These are phyloP conservation scores for Hexactinellida sp. DNA, from an alignment of 37 sponge, comb jelly and placozoan genomes.

Conservation along the genomic window DNA sequence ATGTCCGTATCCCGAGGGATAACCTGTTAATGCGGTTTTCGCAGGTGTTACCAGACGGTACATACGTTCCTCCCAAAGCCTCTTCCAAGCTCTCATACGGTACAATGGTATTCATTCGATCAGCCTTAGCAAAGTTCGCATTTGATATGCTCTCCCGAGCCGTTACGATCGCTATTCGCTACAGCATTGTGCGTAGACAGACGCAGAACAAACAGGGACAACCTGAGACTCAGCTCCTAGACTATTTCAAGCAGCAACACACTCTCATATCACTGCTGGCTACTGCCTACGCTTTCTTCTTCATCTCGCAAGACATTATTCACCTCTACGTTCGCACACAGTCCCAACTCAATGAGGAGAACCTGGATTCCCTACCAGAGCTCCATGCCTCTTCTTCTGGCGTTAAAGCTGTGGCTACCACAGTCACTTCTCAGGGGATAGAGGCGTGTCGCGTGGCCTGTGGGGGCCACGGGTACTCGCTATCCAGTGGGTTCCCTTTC, in stretches of 20 bases:
- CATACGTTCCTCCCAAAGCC: slow-evolving; percentile 42
- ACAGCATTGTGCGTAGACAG: slow-evolving; percentile 76
- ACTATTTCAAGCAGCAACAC: slow-evolving; percentile 72
- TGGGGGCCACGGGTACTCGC: slow-evolving; percentile 87
- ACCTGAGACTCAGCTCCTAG: slow-evolving; percentile 64
- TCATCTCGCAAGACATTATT: slow-evolving; percentile 38
- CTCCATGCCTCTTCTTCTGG: slow-evolving; percentile 84
- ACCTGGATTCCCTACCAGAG: slow-evolving; percentile 62
- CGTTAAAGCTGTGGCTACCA: slow-evolving; percentile 55
- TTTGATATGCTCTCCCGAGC: slow-evolving; percentile 36
- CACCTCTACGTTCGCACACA: not conserved
- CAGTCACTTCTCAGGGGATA: slow-evolving; percentile 37
- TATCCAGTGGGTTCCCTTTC: slow-evolving; percentile 62
- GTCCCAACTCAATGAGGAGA: slow-evolving; percentile 40
- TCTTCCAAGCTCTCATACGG: slow-evolving; percentile 57
- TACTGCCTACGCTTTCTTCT: slow-evolving; percentile 46
- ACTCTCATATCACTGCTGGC: slow-evolving; percentile 73
- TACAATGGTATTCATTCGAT: slow-evolving; percentile 62
- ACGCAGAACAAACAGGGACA: slow-evolving; percentile 55
- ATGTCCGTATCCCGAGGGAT: slow-evolving; percentile 74
- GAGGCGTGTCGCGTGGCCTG: slow-evolving; percentile 78
- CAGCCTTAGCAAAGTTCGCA: slow-evolving; percentile 24
- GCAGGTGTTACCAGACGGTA: slow-evolving; percentile 68
- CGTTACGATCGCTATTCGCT: slow-evolving; percentile 66
- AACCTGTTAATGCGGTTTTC: slow-evolving; percentile 83